A percentile compares a stretch with the other conserved stretches of the same genome.
phyloP scores from a whole-genome alignment of 2,797 vertebrate species.

The Sebastes aleutianus region DNA sequence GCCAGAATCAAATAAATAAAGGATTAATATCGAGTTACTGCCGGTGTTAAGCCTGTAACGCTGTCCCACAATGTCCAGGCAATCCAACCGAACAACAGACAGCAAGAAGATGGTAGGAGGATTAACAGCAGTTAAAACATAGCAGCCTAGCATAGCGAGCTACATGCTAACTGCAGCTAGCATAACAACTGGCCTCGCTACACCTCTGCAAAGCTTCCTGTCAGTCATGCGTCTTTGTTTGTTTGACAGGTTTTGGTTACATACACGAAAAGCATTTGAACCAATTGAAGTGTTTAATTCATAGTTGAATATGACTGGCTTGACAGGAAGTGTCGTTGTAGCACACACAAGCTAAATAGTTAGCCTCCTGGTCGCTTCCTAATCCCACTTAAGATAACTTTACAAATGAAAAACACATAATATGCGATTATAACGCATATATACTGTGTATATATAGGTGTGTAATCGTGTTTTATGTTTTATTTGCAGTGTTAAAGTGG shows the following conservation, averaged over 20 bases:
- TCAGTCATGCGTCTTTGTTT: not conserved
- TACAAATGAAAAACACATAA: not conserved
- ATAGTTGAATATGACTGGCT: not conserved
- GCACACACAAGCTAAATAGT: conserved; percentile 4
- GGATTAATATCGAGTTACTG: conserved; percentile 64
- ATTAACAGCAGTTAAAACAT: conserved; percentile 7
- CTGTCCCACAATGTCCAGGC: conserved; percentile 87
- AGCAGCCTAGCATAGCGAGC: conserved; percentile 25
- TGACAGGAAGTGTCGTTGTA: not conserved
- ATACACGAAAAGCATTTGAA: not conserved
- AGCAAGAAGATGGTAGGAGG: conserved; percentile 95
- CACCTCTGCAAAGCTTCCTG: not conserved
- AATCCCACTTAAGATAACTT: not conserved
- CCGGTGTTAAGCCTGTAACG: conserved; percentile 51
- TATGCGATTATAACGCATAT: too few relatives aligned
- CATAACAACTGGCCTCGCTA: not conserved
- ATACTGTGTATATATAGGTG: not conserved
- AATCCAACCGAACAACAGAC: conserved; percentile 91
- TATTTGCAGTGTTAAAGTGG: not conserved
- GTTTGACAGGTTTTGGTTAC: accelerated
- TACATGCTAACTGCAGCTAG: conserved; percentile 34
- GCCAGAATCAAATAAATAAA: conserved; percentile 78
- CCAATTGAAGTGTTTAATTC: not conserved
- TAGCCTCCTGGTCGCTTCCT: accelerated
- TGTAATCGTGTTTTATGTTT: too few relatives aligned